Evolutionary conservation across 1,140 invertebrate species (phyloP).

Genomic region (Hylaeus volcanicus): DNA sequence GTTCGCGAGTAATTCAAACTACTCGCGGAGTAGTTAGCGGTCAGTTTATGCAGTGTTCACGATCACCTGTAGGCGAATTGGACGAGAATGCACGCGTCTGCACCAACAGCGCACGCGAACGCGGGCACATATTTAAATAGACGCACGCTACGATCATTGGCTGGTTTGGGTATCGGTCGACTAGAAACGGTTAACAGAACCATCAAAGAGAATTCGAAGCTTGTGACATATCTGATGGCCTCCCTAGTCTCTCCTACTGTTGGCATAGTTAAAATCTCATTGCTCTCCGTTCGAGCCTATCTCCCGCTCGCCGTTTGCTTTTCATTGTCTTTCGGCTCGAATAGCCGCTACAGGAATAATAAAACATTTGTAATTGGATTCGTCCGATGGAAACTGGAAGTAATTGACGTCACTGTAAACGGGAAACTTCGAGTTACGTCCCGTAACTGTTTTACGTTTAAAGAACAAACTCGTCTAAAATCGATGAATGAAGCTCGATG

Average conservation of each 20-base stretch:
- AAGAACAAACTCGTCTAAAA: too few species aligned
- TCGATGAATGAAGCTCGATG: too few species aligned
- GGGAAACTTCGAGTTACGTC: too few species aligned
- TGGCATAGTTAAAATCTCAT: constrained; percentile 66
- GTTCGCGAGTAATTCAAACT: constrained; percentile 47
- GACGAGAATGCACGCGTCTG: not conserved
- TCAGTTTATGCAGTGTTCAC: constrained; percentile 60
- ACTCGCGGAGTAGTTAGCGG: constrained; percentile 45
- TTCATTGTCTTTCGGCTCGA: too few species aligned
- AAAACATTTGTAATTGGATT: too few species aligned
- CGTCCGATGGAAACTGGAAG: too few species aligned
- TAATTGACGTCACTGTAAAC: too few species aligned
- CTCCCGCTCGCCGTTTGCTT: constrained; percentile 22
- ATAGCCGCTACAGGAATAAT: too few species aligned
- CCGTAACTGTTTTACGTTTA: too few species aligned
- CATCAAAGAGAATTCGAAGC: constrained; percentile 60
- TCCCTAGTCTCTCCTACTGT: constrained; percentile 46
- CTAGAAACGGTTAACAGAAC: constrained; percentile 53
- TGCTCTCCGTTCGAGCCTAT: constrained; percentile 11
- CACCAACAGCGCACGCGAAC: not conserved
- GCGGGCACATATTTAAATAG: not conserved
- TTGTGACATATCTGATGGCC: constrained; percentile 45
- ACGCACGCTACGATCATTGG: not conserved
- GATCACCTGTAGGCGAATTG: not conserved
- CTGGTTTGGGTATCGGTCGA: constrained; percentile 6